Base-by-base conservation (phyloP, 2,888 invertebrate genomes). In the Homarus gammarus region DNA sequence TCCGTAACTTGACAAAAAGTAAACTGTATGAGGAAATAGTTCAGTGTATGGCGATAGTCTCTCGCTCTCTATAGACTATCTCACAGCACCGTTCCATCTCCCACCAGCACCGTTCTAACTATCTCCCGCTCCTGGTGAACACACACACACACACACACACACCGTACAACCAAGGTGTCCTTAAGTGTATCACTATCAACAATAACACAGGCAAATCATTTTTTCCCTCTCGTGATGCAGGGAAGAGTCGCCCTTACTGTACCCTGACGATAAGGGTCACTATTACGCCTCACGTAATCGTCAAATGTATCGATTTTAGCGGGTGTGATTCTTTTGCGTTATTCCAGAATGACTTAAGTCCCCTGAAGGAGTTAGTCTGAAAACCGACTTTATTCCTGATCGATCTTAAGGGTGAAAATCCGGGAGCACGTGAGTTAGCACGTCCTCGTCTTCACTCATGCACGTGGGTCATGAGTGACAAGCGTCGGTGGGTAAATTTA, bases 401-500 rank as follows among this genome's bases (percentile, higher is more conserved):
- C n/a, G 18, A 33, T 36, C 38, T 22, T 51, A 86, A 82, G 81
- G 64, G 64, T 49, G 61, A 75, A 75, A 82, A 31, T 75, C 75
- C 49, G 31, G 38, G 12, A 31, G 33, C 56, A 22, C 82, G 10
- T 44, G 64, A 44, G 72, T 72, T 38, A 31, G n/a, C 87, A 36
- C 44, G 82, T 49, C 38, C 82, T 36, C 51, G 64, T 87, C 87
- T 81, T 87, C 75, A 87, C 87, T 82, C 87, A 87, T 82, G 82
- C 87, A 87, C 87, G 87, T 87, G 87, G 87, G 82, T 82, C 87
- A 87, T 87, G 87, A 87, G 87, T 87, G 87, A 87, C 87, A 87
- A 87, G 87, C 87, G 87, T 87, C 82, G 82, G 87, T 75, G 87
- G 72, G 87, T 82, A 82, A 82, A 87, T 87, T 82, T 87, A 87